phyloP scores from a whole-genome alignment of 2,113 vertebrate genomes.

The Microcebus ravelobensis region DNA sequence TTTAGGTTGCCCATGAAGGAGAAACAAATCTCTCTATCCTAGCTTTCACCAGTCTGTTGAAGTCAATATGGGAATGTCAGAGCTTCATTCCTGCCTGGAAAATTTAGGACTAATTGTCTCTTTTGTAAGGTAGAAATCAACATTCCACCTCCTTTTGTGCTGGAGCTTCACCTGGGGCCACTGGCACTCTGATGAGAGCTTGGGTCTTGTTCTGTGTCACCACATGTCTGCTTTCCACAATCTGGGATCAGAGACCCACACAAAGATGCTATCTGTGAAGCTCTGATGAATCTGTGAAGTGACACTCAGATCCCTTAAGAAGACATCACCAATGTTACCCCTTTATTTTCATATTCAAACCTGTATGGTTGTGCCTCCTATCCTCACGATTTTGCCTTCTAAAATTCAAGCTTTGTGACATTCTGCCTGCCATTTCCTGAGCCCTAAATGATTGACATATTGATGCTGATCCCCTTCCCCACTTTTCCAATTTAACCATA shows the following conservation, averaged over 20 bases:
- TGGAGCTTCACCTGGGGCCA: slow-evolving; percentile 79
- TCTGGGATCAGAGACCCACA: slow-evolving; percentile 49
- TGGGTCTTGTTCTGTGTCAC: slow-evolving; percentile 73
- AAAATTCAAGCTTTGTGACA: not conserved
- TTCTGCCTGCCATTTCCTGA: not conserved
- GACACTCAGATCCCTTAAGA: slow-evolving; percentile 66
- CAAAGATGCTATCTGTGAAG: not conserved
- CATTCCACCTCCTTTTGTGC: slow-evolving; percentile 78
- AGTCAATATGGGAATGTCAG: not conserved
- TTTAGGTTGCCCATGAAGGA: slow-evolving; percentile 53
- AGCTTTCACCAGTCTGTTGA: slow-evolving; percentile 64
- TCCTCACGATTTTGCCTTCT: slow-evolving; percentile 42
- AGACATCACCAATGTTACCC: slow-evolving; percentile 43
- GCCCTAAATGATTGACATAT: not conserved
- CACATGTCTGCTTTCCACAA: slow-evolving; percentile 59
- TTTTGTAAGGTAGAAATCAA: slow-evolving; percentile 81
- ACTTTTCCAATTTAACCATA: not conserved
- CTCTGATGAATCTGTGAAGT: slow-evolving; percentile 65
- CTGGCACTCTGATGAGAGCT: slow-evolving; percentile 67
- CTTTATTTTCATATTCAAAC: slow-evolving; percentile 62
- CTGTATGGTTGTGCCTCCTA: not conserved
- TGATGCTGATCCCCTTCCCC: not conserved
- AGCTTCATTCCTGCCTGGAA: slow-evolving; percentile 77
- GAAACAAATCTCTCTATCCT: slow-evolving; percentile 58
- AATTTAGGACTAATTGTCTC: slow-evolving; percentile 80